Base-by-base conservation (phyloP, 2,113 vertebrate genomes). In the Hippocampus barbouri region DNA sequence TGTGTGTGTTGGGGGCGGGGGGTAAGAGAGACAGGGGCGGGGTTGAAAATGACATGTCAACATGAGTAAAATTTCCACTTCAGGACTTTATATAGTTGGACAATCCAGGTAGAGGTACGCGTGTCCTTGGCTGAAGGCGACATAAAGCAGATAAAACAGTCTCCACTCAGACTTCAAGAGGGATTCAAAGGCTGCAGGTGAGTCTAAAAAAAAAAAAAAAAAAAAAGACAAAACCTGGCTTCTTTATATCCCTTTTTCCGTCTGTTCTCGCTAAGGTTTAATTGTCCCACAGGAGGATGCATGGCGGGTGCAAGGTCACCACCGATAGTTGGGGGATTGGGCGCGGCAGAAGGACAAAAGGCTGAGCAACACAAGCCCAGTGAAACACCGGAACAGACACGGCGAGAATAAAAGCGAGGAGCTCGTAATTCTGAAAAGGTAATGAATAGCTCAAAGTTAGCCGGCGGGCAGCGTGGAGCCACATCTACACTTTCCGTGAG, bases 231-330 rank as follows among this genome's bases (percentile, higher is more conserved):
- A 71, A 75, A 75, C 80, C 74, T 76, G 75, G 85, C 86, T 83
- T 87, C 74, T 76, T 87, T 90, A 88, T 85, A 86, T 83, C 40
- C 78, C 78, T n/a, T 51, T 67, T 38, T 23, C 27, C 16, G 21
- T 40, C 40, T 65, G 74, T 65, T 14, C 49, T 38, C 61, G 59
- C 77, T 83, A 65, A 25, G 74, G 82, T 90, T 86, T 92, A 92
- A 90, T 91, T 89, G 83, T 91, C 89, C 86, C 89, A 77, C 78
- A 79, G 85, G 89, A 90, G 80, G 80, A 85, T 54, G 78, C 73
- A 25, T 87, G 75, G 87, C 83, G 80, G 81, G 64, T 11, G 70
- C 73, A 80, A 83, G 82, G 88, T 91, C 84, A 85, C 75, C 79
- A 80, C 76, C 23, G 69, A 67, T 45, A 65, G 64, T 61, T 57